Base-by-base conservation (phyloP, 2,888 invertebrate species). In the Chorisops tibialis region DNA sequence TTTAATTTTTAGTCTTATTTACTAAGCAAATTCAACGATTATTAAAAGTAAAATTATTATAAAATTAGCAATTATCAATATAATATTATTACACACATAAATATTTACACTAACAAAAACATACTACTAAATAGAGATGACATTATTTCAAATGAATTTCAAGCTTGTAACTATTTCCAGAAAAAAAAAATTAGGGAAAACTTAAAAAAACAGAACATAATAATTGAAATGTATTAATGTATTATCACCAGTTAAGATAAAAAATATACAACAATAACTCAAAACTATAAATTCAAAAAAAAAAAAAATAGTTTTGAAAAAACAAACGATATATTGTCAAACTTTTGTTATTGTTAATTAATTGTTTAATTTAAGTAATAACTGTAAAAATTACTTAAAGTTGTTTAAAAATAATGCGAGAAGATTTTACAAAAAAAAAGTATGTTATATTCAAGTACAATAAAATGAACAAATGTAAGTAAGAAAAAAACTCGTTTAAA, bases 11-110 rank as follows among this genome's bases (percentile, higher is more conserved):
- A 21, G 41, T 54, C 9, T 56, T 56, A 45, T 56, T 56, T 56
- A n/a, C 43, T 56, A 56, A 56, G 45, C 14, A 56, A 30, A 45
- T 56, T 45, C 56, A 56, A 56, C 56, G 56, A 56, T 56, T 56
- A 56, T 30, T 54, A 41, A 35, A 54, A 54, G 21, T 41, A 54
- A 41, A 43, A 52, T 14, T n/a, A 54, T 54, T 43, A 43, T 43
- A 56, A 43, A 30, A 43, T 56, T 56, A 56, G 56, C 43, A 16
- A 56, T 18, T 56, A 45, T 56, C 56, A 56, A 45, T 45, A 43
- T 45, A 56, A 43, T 30, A 56, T 56, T 43, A 56, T 43, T 45
- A 56, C 43, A 56, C 43, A 45, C 56, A 14, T 30, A 30, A 30
- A 45, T 56, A 56, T 56, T 56, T 45, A 56, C 43, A 54, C 54